These are phyloP conservation scores for Nycteola revayana DNA, from an alignment of 2,888 invertebrate genomes.

Conservation along the genomic window DNA sequence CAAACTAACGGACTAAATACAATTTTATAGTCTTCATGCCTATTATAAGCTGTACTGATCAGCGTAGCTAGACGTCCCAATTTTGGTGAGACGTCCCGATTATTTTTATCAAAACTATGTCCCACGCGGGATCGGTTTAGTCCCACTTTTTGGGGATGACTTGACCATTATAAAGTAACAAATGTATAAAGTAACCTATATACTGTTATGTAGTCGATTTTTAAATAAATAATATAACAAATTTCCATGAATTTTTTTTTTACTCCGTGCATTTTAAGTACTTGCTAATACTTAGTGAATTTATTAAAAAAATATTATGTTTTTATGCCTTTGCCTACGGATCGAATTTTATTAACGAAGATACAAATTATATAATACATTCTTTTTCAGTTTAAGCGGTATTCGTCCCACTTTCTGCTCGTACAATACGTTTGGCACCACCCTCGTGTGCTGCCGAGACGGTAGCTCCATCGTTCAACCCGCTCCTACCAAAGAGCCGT, in stretches of 20 bases:
- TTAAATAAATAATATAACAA: background rate
- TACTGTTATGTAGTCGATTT: background rate
- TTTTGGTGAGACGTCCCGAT: no score
- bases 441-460: constrained; percentile 59
- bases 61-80: no score
- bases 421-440: constrained; percentile 37
- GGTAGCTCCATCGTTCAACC: constrained; percentile 46
- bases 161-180: no score
- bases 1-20: no score
- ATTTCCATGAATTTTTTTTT: background rate
- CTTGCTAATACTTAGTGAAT: background rate
- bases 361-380: no score
- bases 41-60: no score
- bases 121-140: no score
- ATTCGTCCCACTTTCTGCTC: constrained; percentile 59
- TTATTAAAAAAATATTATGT: background rate
- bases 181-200: background rate
- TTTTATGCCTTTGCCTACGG: no score
- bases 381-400: constrained; percentile 44
- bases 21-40: no score
- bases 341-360: no score
- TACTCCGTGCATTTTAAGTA: background rate
- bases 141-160: no score
- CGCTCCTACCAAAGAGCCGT: constrained; percentile 1
- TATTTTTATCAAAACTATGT: no score